phyloP scores from a whole-genome alignment of 2,113 vertebrate species.

The Nyctibius bracteatus region DNA sequence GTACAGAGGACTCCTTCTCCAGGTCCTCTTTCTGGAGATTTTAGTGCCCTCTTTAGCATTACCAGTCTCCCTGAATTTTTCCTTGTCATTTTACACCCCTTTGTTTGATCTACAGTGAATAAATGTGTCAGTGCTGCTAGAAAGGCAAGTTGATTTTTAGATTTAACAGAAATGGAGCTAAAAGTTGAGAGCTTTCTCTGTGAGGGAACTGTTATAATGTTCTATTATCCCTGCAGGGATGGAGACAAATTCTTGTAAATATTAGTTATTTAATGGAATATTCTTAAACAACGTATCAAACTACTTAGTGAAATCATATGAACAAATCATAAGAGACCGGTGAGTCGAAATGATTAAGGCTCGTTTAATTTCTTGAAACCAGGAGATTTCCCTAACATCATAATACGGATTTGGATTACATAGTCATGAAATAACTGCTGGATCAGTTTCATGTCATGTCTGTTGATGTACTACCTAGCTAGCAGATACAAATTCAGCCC shows the following conservation, averaged over 20 bases:
- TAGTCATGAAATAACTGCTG: neutral
- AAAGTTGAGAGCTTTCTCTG: slow-evolving; percentile 53
- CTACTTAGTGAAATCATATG: slow-evolving; percentile 39
- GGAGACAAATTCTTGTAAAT: slow-evolving; percentile 51
- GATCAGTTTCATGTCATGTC: neutral
- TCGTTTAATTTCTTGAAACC: slow-evolving; percentile 28
- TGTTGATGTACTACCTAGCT: neutral
- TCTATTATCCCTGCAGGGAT: slow-evolving; percentile 58
- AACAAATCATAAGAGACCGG: slow-evolving; percentile 32
- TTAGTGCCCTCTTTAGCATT: neutral
- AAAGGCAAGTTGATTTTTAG: slow-evolving; percentile 41
- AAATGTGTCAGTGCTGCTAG: slow-evolving; percentile 11
- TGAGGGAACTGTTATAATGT: slow-evolving; percentile 21
- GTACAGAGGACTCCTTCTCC: neutral
- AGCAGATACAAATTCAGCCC: neutral
- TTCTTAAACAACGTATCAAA: slow-evolving; percentile 50
- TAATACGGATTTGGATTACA: slow-evolving; percentile 17
- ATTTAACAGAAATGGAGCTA: slow-evolving; percentile 22
- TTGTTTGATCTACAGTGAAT: slow-evolving; percentile 20
- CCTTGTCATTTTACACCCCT: neutral
- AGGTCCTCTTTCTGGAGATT: neutral
- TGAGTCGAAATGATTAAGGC: slow-evolving; percentile 40
- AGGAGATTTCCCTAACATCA: slow-evolving; percentile 10
- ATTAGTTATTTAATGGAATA: slow-evolving; percentile 64
- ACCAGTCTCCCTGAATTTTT: neutral